These are phyloP conservation scores for Leptopilina myrica DNA, from an alignment of 2,888 invertebrate species.

Conservation along the genomic window DNA sequence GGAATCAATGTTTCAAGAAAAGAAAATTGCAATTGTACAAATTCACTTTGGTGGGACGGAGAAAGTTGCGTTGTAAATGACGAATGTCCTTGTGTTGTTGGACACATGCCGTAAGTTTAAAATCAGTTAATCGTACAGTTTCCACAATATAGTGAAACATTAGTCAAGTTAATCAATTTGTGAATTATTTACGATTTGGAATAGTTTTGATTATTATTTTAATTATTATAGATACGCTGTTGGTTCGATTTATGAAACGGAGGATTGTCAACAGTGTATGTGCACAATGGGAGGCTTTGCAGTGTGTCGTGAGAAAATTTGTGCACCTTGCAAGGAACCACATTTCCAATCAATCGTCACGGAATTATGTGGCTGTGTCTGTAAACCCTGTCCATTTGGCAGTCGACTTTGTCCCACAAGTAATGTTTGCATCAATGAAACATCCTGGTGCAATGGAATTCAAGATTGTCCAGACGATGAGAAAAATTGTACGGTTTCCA, in stretches of 20 bases:
- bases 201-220: not conserved
- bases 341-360: constrained; percentile 80
- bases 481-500: constrained; percentile 79
- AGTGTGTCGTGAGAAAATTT: constrained; percentile 84
- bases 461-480: constrained; percentile 92
- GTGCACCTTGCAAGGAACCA: constrained; percentile 82
- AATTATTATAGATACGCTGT: constrained; percentile 81
- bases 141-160: too few species aligned
- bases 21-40: constrained; percentile 78
- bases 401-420: constrained; percentile 85
- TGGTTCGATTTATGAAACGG: constrained; percentile 84
- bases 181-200: not conserved
- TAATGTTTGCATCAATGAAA: constrained; percentile 83
- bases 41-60: constrained; percentile 85
- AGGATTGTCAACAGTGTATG: constrained; percentile 87
- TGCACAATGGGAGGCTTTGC: constrained; percentile 87
- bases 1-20: constrained; percentile 75
- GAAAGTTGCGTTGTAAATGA: constrained; percentile 83
- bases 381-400: constrained; percentile 84
- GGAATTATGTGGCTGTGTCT: constrained; percentile 84
- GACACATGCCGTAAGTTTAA: constrained; percentile 79
- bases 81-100: constrained; percentile 88
- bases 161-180: not conserved
- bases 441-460: constrained; percentile 89
- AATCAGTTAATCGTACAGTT: too few species aligned